Evolutionary conservation across 1,140 invertebrate species (phyloP), one percentile per base, ranked within the genome.

Genomic region (Heliothis virescens): DNA sequence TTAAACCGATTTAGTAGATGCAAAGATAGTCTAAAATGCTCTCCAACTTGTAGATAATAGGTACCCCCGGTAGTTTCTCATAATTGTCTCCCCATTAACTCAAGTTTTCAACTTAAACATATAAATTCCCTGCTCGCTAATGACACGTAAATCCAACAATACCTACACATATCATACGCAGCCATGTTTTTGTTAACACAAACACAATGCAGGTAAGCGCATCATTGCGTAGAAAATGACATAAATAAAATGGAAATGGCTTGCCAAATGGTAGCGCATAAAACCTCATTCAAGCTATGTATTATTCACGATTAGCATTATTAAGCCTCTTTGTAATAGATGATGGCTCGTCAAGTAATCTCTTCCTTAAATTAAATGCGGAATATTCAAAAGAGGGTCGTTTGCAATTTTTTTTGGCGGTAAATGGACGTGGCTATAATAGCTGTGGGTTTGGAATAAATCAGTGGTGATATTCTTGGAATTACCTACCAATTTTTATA

Each of bases 291-390:
- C 9, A 26, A 16, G 63, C n/a, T 7, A 48, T 67, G 47, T 52
- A 67, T 67, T 67, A 21, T 52, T 67, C 41, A 21, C 18, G 65
- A 69, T 69, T 69, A 26, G 52, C 65, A 13, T 52, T 53, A 52
- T 67, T 65, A 67, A 67, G 16, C 47, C 65, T n/a, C 48, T 52
- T 52, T 52, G n/a, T 52, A 69, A 41, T 13, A 69, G 48, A 47
- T 48, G 47, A 52, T 15, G 13, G 63, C 16, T 67, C 47, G 47
- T 67, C 34, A 52, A 69, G 65, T 69, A 69, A 69, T 69, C 48
- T 53, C 65, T 53, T 69, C 48, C 65, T 53, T 69, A 69, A 69
- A 52, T 69, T 69, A 69, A 53, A 69, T 47, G 50, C 2, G 12
- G 65, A 52, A 69, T 69, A 69, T 69, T 69, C 65, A 69, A 52